Percentiles rank a stretch among this genome's conserved stretches.
These are phyloP conservation scores for Acromyrmex echinatior DNA, from an alignment of 1,140 invertebrate species.

Conservation along the genomic window DNA sequence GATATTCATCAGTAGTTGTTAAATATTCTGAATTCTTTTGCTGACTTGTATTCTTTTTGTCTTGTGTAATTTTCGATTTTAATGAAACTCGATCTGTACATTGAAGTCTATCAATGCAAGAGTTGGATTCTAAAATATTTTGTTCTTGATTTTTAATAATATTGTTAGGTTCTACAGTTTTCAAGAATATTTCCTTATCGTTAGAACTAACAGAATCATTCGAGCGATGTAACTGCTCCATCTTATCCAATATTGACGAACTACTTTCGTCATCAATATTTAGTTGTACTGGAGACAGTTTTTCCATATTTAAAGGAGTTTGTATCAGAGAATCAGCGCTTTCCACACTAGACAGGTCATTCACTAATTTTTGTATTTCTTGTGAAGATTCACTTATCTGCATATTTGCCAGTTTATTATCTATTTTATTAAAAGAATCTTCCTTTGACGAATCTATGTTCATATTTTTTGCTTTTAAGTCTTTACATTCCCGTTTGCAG, in stretches of 20 bases:
- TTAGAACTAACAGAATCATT: slow-evolving; percentile 64
- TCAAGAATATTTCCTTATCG: slow-evolving; percentile 59
- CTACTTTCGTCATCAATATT: slow-evolving; percentile 77
- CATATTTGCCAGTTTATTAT: slow-evolving; percentile 67
- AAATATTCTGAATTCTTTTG: slow-evolving; percentile 64
- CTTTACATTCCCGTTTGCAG: slow-evolving; percentile 18
- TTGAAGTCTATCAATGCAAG: slow-evolving; percentile 53
- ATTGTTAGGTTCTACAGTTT: slow-evolving; percentile 44
- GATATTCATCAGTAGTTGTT: slow-evolving; percentile 55
- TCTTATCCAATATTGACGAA: slow-evolving; percentile 78
- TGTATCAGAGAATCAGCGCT: slow-evolving; percentile 67
- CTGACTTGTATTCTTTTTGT: slow-evolving; percentile 65
- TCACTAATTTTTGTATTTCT: slow-evolving; percentile 73
- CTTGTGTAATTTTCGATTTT: slow-evolving; percentile 65
- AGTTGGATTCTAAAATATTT: slow-evolving; percentile 52
- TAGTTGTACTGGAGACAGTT: slow-evolving; percentile 53
- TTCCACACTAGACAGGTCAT: slow-evolving; percentile 71
- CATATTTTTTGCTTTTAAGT: background rate
- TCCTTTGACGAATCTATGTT: slow-evolving; percentile 47
- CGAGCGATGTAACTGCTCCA: slow-evolving; percentile 70
- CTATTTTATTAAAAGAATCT: slow-evolving; percentile 64
- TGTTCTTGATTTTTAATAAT: slow-evolving; percentile 41
- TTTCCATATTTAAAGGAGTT: slow-evolving; percentile 60
- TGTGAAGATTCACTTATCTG: slow-evolving; percentile 69
- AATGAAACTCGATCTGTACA: slow-evolving; percentile 45